A percentile compares a stretch with the other conserved stretches of the same genome.
Evolutionary conservation across 2,888 invertebrate species (phyloP).

Genomic region (Linnaemya tessellans): DNA sequence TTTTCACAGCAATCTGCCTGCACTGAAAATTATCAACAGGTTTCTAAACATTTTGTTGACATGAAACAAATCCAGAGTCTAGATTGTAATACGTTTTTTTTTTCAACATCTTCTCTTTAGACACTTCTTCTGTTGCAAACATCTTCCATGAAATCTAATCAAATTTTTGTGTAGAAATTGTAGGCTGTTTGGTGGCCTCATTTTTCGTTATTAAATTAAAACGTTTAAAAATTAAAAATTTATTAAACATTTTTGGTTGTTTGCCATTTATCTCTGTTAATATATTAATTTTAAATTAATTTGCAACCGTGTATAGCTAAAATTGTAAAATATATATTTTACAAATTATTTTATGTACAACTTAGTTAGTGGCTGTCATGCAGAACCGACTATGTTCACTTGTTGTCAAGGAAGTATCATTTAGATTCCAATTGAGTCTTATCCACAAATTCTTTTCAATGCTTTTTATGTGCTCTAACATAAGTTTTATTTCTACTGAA

Average conservation of each 20-base stretch:
- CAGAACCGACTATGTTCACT: not conserved
- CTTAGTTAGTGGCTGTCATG: not conserved
- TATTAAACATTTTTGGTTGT: slow-evolving; percentile 32
- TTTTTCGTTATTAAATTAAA: slow-evolving; percentile 34
- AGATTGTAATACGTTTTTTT: slow-evolving; percentile 13
- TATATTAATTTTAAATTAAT: slow-evolving; percentile 40
- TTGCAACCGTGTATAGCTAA: slow-evolving; percentile 31
- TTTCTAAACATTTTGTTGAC: not conserved
- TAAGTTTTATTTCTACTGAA: too few relatives aligned
- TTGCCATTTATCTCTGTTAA: slow-evolving; percentile 5
- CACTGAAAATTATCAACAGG: not conserved
- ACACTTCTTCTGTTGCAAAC: not conserved
- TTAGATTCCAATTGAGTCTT: too few relatives aligned
- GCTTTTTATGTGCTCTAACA: too few relatives aligned
- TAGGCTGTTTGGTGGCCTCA: not conserved
- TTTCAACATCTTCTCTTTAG: not conserved
- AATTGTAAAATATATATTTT: slow-evolving; percentile 23
- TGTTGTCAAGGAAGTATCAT: not conserved
- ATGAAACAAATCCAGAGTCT: too few relatives aligned
- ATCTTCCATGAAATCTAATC: slow-evolving; percentile 4
- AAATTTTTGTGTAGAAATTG: not conserved
- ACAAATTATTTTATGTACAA: slow-evolving; percentile 26
- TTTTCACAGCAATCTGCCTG: not conserved
- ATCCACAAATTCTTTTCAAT: too few relatives aligned
- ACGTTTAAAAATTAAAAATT: slow-evolving; percentile 37